These are phyloP conservation scores for Esox niger DNA, from an alignment of 2,113 vertebrate genomes.

Conservation along the genomic window DNA sequence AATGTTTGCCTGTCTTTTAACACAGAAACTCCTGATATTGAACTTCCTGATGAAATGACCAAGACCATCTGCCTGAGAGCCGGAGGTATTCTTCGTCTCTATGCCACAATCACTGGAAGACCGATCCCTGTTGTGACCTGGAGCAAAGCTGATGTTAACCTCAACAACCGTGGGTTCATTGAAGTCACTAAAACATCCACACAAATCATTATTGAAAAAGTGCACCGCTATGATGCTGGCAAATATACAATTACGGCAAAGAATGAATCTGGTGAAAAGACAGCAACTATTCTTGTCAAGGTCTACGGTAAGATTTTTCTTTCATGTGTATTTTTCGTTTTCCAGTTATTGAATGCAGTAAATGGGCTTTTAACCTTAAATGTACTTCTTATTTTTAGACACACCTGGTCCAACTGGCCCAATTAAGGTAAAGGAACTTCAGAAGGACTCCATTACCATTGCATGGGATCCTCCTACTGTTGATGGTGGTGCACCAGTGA, in stretches of 20 bases:
- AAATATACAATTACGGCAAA: slow-evolving; percentile 92
- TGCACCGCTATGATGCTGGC: slow-evolving; percentile 94
- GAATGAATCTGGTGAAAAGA: slow-evolving; percentile 94
- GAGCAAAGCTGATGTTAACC: slow-evolving; percentile 88
- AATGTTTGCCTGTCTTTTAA: slow-evolving; percentile 16
- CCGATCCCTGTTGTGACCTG: slow-evolving; percentile 86
- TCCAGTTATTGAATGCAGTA: background rate
- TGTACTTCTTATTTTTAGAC: slow-evolving; percentile 69
- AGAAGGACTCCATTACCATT: slow-evolving; percentile 87
- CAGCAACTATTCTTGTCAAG: slow-evolving; percentile 90
- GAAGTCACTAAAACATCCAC: slow-evolving; percentile 87
- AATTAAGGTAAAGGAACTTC: slow-evolving; percentile 89
- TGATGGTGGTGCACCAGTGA: slow-evolving; percentile 94
- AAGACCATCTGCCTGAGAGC: slow-evolving; percentile 94
- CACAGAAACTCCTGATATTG: slow-evolving; percentile 93
- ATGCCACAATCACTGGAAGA: slow-evolving; percentile 86
- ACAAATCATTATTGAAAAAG: slow-evolving; percentile 91
- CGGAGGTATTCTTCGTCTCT: slow-evolving; percentile 84
- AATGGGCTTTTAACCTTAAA: background rate
- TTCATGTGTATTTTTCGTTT: background rate
- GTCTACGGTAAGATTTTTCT: slow-evolving; percentile 84
- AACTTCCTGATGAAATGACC: slow-evolving; percentile 91
- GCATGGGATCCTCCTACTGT: slow-evolving; percentile 91
- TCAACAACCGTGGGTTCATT: slow-evolving; percentile 87
- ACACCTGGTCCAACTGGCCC: slow-evolving; percentile 90